Conservation (phyloP, 1,140 invertebrate species). For the Apis cerana region DNA sequence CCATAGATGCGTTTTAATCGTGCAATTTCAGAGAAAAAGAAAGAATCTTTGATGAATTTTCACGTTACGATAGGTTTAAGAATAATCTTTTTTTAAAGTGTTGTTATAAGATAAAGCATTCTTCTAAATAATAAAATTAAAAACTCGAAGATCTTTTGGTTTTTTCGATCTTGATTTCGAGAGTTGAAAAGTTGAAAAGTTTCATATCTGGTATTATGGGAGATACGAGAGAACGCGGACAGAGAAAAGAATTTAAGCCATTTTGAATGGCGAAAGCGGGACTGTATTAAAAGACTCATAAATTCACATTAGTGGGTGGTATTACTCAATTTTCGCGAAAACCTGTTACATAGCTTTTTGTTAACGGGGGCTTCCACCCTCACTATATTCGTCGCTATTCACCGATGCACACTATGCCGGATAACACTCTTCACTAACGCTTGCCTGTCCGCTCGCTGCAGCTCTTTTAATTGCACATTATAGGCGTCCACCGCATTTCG, state of each 20-base stretch:
- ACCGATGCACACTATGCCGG: conserved; percentile 26
- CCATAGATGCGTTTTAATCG: too few species aligned
- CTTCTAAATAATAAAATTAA: neutral
- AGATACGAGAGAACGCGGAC: neutral
- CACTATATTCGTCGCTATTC: conserved; percentile 46
- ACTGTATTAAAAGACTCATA: conserved; percentile 67
- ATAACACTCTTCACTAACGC: conserved; percentile 26
- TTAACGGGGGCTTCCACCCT: conserved; percentile 61
- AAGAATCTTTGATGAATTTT: too few species aligned
- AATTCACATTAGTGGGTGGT: conserved; percentile 71
- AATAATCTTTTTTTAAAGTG: too few species aligned
- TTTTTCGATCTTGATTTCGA: neutral
- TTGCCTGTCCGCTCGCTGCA: neutral
- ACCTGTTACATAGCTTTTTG: conserved; percentile 76
- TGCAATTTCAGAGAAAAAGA: too few species aligned
- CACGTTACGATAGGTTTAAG: too few species aligned
- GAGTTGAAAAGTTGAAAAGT: neutral
- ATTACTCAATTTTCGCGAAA: conserved; percentile 70
- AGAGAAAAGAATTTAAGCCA: conserved; percentile 54
- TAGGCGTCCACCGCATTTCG: conserved; percentile 55
- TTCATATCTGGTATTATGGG: neutral
- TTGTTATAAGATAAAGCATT: too few species aligned
- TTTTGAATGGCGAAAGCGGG: conserved; percentile 47
- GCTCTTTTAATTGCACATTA: conserved; percentile 73
- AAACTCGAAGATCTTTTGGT: neutral